Evolutionary conservation across 2,113 vertebrate species (phyloP), one percentile per base, ranked within the genome.

Genomic region (Prunella fulvescens): DNA sequence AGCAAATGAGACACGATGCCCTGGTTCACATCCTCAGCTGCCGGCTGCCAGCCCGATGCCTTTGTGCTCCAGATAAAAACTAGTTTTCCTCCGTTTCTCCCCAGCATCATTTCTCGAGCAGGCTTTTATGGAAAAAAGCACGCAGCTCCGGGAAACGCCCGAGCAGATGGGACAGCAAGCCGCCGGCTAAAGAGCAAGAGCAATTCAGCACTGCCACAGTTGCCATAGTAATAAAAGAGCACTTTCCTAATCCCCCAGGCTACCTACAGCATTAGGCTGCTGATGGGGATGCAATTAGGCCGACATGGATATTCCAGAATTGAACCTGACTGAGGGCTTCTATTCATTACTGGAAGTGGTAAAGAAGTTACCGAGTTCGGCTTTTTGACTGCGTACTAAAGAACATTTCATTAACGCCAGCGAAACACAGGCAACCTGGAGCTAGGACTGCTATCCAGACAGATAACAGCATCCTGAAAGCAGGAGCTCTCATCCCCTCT

Each of bases 231-330:
- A 97, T 81, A 92, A 97, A 96, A 60, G 51, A 93, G 70, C 70
- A 95, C 80, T 92, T 96, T 51, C 80, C 88, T 93, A 90, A 60
- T 94, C 83, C 85, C 86, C 24, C 40, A 28, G 84, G 83, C 77
- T 48, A 95, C 70, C 78, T 81, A 81, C 24, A 86, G 83, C 53
- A 95, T 91, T 91, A 96, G 79, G 78, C 91, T 92, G 76, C 81
- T 97, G 94, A 96, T 90, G 62, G 48, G 19, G 90, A 95, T 88
- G 86, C 92, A 96, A 95, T 97, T 97, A 97, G 78, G 60, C 66
- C 95, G 96, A 97, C 81, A 86, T 2, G 92, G 91, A 92, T 96
- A 88, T 91, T 96, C 70, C 84, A 57, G 70, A 97, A 97, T 95
- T 92, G 94, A 96, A 90, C 73, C 53, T 92, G 97, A 96, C 54